Conservation (phyloP, 2,888 invertebrate species). For the Aradus depressus region DNA sequence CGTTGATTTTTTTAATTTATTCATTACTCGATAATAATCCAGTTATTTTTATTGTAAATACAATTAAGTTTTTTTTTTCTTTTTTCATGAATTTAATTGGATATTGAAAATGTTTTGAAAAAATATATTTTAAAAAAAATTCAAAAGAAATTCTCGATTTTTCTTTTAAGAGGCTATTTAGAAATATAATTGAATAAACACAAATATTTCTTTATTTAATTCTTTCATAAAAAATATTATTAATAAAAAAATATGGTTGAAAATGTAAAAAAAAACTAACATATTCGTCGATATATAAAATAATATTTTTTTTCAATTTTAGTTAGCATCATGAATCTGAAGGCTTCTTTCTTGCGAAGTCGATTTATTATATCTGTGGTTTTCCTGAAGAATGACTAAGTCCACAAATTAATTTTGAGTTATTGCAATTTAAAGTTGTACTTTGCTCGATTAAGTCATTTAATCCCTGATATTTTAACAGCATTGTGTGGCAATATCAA, state of each 20-base stretch:
- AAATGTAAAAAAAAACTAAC: neutral
- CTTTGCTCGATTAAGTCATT: too few relatives aligned
- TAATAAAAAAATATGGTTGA: neutral
- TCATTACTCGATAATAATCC: constrained; percentile 8
- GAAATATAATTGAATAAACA: constrained; percentile 8
- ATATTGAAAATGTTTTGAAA: neutral
- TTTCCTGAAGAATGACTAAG: too few relatives aligned
- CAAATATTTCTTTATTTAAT: neutral
- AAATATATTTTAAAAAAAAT: constrained; percentile 1
- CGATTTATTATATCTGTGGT: too few relatives aligned
- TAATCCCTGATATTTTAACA: too few relatives aligned
- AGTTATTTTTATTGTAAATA: constrained; percentile 1
- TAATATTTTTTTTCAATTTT: too few relatives aligned
- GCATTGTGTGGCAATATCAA: too few relatives aligned
- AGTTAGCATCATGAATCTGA: too few relatives aligned
- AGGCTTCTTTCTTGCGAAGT: too few relatives aligned
- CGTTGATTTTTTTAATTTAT: constrained; percentile 7
- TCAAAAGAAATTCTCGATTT: constrained; percentile 1
- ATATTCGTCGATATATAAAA: too few relatives aligned
- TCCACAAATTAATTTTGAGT: too few relatives aligned
- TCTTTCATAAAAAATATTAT: constrained; percentile 6
- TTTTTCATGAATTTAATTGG: constrained; percentile 9
- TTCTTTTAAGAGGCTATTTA: constrained; percentile 14
- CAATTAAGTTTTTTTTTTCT: constrained; percentile 6
- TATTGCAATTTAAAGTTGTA: too few relatives aligned